phyloP scores from a whole-genome alignment of 2,113 vertebrate genomes.

The Myiopsitta monachus region DNA sequence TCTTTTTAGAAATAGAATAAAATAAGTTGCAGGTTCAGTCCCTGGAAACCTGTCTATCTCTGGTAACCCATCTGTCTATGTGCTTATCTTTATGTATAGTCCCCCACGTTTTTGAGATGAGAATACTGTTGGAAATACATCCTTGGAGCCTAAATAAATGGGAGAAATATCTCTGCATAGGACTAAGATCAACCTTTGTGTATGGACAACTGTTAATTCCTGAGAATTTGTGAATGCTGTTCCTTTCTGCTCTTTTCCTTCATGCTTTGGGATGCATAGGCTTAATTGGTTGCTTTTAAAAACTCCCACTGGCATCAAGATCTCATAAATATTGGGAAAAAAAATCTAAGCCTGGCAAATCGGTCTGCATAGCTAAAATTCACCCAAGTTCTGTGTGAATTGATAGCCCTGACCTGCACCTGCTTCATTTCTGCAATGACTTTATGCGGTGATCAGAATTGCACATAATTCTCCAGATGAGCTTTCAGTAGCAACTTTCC shows the following conservation, averaged over 20 bases:
- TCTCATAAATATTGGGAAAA: neutral
- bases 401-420: neutral
- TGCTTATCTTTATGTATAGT: neutral
- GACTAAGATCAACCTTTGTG: neutral
- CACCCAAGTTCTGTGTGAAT: neutral
- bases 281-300: neutral
- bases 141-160: neutral
- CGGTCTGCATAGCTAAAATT: neutral
- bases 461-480: neutral
- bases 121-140: neutral
- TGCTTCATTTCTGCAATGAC: neutral
- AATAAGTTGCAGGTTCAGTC: neutral
- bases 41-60: neutral
- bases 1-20: neutral
- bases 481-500: neutral
- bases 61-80: neutral
- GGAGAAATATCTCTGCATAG: neutral
- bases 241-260: neutral
- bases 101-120: accelerated
- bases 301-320: neutral
- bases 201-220: neutral
- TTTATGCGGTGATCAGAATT: neutral
- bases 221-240: neutral
- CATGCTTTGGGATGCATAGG: neutral
- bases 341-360: neutral